These are phyloP conservation scores for Sebastes oblongus DNA, from an alignment of 2,797 vertebrate genomes.

Conservation along the genomic window DNA sequence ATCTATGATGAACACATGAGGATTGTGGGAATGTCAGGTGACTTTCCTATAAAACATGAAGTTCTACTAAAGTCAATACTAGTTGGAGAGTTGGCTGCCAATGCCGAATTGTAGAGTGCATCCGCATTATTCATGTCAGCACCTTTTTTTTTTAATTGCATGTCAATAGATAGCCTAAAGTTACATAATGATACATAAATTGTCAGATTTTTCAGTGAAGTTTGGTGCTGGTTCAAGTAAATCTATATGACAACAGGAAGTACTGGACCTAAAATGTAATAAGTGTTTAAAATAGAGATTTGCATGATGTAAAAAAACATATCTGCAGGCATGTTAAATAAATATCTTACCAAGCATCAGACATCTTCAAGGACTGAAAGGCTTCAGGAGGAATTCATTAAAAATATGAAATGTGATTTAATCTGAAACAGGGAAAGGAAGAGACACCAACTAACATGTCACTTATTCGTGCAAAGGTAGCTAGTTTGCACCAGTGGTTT, in stretches of 20 bases:
- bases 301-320: not conserved
- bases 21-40: not conserved
- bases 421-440: not conserved
- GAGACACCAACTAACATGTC: not conserved
- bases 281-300: not conserved
- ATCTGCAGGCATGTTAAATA: not conserved
- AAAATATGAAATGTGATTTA: not conserved
- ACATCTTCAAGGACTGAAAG: slow-evolving; percentile 62
- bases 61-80: not conserved
- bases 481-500: not conserved
- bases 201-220: not conserved
- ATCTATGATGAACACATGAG: not conserved
- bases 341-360: slow-evolving; percentile 75
- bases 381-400: not conserved
- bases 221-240: not conserved
- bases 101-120: not conserved
- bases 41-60: not conserved
- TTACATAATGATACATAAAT: not conserved
- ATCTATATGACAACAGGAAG: not conserved
- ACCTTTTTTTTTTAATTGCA: not conserved
- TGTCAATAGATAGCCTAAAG: not conserved
- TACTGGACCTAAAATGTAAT: not conserved
- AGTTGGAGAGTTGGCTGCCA: not conserved
- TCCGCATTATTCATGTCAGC: no score
- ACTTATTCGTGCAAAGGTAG: not conserved